Percentiles rank a stretch among this genome's conserved stretches.
These are phyloP conservation scores for Synergus umbraculus DNA, from an alignment of 2,888 invertebrate genomes.

Conservation along the genomic window DNA sequence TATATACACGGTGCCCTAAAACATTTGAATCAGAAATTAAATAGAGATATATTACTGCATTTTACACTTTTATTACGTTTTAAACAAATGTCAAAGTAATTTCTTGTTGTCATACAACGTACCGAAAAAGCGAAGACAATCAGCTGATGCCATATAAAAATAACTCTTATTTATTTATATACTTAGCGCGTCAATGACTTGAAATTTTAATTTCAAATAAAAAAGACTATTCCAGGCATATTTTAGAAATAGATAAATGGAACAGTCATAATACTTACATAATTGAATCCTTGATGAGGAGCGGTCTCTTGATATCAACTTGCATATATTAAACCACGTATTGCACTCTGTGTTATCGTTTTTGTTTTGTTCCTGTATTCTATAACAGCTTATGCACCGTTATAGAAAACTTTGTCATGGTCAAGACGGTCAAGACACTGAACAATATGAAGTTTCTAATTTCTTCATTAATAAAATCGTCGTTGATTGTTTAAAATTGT, in stretches of 20 bases:
- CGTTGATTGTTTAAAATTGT: neutral
- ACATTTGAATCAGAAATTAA: slow-evolving; percentile 40
- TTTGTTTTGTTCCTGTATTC: neutral
- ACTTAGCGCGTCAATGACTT: neutral
- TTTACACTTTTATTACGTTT: neutral
- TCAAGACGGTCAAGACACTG: slow-evolving; percentile 10
- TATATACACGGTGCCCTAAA: neutral
- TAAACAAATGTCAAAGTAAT: neutral
- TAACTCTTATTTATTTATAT: neutral
- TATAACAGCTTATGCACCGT: neutral
- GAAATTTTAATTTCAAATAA: neutral
- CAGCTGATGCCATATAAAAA: neutral
- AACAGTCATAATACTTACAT: slow-evolving; percentile 21
- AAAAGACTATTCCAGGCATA: neutral
- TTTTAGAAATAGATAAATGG: neutral
- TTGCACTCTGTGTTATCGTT: neutral
- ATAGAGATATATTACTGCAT: neutral
- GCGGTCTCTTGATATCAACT: neutral
- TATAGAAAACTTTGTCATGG: neutral
- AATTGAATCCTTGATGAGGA: neutral
- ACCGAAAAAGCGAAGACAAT: neutral
- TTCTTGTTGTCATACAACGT: neutral
- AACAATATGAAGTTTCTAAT: neutral
- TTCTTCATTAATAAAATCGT: neutral
- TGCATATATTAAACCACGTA: neutral